phyloP scores from a whole-genome alignment of 2,888 invertebrate species.

The Polietes domitor region DNA sequence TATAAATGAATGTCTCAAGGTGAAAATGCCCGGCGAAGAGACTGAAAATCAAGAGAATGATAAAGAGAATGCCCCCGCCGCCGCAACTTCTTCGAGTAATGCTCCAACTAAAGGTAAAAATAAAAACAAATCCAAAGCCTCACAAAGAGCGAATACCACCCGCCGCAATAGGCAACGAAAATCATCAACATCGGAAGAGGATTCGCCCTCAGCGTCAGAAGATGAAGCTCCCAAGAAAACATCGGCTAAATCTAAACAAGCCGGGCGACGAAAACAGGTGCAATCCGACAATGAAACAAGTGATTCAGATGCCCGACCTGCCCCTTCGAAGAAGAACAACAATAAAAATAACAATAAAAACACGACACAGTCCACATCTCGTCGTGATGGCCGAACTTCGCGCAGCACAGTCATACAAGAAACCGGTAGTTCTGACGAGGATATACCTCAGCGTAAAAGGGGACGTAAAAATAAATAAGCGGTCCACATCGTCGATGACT shows the following conservation, averaged over 20 bases:
- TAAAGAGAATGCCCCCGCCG: conserved; percentile 43
- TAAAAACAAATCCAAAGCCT: conserved; percentile 53
- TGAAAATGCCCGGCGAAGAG: conserved; percentile 77
- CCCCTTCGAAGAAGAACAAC: conserved; percentile 21
- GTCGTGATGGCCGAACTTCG: conserved; percentile 29
- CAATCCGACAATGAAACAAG: conserved; percentile 45
- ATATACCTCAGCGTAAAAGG: conserved; percentile 70
- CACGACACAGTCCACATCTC: conserved; percentile 41
- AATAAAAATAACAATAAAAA: conserved; percentile 23
- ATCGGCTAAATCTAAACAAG: conserved; percentile 26
- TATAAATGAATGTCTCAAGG: conserved; percentile 85
- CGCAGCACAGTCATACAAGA: conserved; percentile 71
- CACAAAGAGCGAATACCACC: conserved; percentile 42
- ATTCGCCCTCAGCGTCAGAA: conserved; percentile 53
- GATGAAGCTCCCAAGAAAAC: conserved; percentile 39
- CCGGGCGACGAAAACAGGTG: conserved; percentile 7
- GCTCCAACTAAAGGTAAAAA: conserved; percentile 41
- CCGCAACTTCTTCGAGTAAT: conserved; percentile 22
- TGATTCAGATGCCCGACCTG: conserved; percentile 48
- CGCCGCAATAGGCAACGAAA: conserved; percentile 22
- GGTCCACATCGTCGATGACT: conserved; percentile 40
- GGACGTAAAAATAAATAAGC: conserved; percentile 69
- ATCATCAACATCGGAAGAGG: conserved; percentile 48
- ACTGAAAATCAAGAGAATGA: conserved; percentile 56
- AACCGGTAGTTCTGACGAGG: conserved; percentile 70